phyloP scores from a whole-genome alignment of 2,888 invertebrate species.

The Harpagoxenus sublaevis region DNA sequence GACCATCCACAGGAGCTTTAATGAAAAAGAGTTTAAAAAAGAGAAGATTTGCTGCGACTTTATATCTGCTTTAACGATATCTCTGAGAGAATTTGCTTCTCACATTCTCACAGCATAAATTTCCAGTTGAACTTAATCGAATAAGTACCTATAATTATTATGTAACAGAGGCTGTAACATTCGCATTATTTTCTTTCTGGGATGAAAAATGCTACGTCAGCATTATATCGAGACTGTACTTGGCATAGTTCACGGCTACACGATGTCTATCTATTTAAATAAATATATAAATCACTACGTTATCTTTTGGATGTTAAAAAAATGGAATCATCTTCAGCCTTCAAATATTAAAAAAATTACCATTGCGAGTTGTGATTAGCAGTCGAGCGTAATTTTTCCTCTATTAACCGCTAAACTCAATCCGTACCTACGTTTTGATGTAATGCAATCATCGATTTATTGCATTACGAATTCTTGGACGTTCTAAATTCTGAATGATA shows the following conservation, averaged over 20 bases:
- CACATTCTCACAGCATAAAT: background rate
- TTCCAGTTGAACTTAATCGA: background rate
- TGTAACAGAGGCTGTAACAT: background rate
- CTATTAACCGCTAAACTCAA: background rate
- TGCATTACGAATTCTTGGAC: background rate
- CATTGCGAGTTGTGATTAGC: background rate
- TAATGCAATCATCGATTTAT: background rate
- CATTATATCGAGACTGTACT: background rate
- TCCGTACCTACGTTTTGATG: background rate
- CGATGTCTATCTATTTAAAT: background rate
- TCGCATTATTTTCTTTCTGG: background rate
- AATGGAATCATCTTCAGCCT: background rate
- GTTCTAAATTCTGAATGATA: background rate
- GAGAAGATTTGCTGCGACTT: background rate
- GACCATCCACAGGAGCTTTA: too few relatives aligned
- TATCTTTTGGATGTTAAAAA: background rate
- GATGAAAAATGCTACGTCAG: background rate
- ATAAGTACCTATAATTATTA: slow-evolving; percentile 11
- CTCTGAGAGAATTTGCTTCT: background rate
- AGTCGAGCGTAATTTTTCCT: background rate
- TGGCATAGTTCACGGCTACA: background rate
- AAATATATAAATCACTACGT: background rate
- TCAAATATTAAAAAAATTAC: background rate
- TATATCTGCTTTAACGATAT: background rate
- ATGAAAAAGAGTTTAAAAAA: background rate